Conservation (phyloP, 2,888 invertebrate species). For the Aleiodes leptofemur region DNA sequence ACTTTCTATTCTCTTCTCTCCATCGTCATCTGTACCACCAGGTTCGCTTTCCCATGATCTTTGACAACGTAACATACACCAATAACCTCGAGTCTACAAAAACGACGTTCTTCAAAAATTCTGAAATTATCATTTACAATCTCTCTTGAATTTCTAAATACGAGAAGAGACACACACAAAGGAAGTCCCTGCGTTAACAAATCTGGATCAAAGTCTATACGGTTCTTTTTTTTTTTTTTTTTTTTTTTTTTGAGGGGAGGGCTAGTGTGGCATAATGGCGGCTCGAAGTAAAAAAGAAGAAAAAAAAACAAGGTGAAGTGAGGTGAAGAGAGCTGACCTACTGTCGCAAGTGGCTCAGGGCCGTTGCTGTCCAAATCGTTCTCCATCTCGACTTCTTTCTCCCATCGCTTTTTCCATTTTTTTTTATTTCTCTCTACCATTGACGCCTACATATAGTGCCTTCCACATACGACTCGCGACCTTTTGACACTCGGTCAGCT, state of each 20-base stretch:
- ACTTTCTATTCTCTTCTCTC: slow-evolving; percentile 52
- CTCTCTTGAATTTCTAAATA: slow-evolving; percentile 10
- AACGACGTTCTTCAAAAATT: not conserved
- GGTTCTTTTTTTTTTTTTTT: not conserved
- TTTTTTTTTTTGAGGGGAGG: slow-evolving; percentile 49
- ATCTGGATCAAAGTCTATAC: slow-evolving; percentile 38
- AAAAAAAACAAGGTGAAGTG: slow-evolving; percentile 68
- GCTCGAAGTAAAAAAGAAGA: slow-evolving; percentile 59
- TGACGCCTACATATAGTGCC: slow-evolving; percentile 43
- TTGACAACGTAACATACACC: slow-evolving; percentile 22
- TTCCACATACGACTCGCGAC: slow-evolving; percentile 41
- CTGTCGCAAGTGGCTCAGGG: slow-evolving; percentile 75
- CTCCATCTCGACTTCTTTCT: slow-evolving; percentile 43
- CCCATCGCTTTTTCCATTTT: slow-evolving; percentile 37
- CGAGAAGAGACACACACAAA: slow-evolving; percentile 5
- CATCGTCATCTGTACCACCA: slow-evolving; percentile 31
- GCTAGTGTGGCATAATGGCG: slow-evolving; percentile 65
- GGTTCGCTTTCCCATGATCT: slow-evolving; percentile 26
- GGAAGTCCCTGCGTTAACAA: slow-evolving; percentile 34
- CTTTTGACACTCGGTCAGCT: slow-evolving; percentile 39
- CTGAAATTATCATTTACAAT: not conserved
- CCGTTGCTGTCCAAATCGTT: slow-evolving; percentile 74
- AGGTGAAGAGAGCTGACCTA: slow-evolving; percentile 75
- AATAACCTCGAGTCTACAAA: not conserved
- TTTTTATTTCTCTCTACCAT: slow-evolving; percentile 10